A percentile compares a stretch with the other conserved stretches of the same genome.
Conservation (phyloP, 2,113 vertebrate species). For the Capricornis sumatraensis region DNA sequence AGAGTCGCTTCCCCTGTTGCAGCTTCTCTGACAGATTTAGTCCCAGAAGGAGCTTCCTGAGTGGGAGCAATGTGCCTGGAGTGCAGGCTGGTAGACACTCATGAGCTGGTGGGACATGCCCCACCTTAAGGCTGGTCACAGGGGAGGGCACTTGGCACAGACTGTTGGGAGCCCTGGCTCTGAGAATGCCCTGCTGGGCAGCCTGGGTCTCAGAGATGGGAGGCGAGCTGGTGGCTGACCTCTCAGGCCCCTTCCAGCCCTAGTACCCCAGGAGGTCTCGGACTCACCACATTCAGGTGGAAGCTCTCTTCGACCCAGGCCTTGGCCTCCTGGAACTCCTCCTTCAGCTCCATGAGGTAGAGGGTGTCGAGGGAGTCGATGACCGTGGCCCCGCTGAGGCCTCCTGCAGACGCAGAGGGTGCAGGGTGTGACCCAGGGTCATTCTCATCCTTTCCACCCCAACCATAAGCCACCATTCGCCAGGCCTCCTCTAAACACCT, state of each 20-base stretch:
- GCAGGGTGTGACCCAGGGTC: background rate
- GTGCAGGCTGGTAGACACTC: background rate
- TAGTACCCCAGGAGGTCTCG: background rate
- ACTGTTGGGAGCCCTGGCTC: background rate
- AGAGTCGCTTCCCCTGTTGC: background rate
- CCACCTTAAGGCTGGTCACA: background rate
- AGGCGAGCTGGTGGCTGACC: background rate
- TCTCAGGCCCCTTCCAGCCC: background rate
- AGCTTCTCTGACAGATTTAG: background rate
- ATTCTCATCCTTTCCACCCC: background rate
- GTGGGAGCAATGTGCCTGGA: background rate
- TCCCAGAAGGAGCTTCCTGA: background rate
- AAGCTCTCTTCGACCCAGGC: constrained; percentile 93
- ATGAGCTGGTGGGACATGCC: background rate
- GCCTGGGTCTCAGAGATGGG: background rate
- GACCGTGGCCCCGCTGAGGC: constrained; percentile 92
- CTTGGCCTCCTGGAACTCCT: constrained; percentile 95
- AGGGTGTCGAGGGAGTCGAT: constrained; percentile 96
- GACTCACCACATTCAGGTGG: constrained; percentile 93
- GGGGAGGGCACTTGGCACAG: background rate
- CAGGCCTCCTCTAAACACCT: background rate
- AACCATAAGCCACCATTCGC: background rate
- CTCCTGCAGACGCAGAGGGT: constrained; percentile 84
- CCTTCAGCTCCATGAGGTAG: constrained; percentile 95
- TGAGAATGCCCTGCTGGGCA: background rate